Conservation (phyloP, 2,113 vertebrate species). For the Nycticryphes semicollaris region DNA sequence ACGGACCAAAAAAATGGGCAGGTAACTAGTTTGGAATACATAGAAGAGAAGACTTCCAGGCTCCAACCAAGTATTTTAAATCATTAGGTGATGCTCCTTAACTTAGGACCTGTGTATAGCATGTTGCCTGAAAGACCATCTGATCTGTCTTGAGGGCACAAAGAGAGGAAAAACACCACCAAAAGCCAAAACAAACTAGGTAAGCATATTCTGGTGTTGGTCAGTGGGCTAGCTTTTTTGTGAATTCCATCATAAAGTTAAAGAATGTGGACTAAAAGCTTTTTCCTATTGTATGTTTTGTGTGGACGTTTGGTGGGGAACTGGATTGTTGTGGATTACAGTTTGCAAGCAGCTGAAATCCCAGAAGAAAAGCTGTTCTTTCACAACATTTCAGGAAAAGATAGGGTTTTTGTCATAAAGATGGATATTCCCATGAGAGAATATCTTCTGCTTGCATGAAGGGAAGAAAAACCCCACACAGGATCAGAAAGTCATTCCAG, state of each 20-base stretch:
- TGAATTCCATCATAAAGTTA: background rate
- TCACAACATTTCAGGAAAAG: background rate
- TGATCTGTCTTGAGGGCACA: background rate
- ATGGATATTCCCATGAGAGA: background rate
- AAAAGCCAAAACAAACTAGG: background rate
- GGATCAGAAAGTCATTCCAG: background rate
- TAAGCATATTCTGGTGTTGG: background rate
- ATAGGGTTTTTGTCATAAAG: conserved; percentile 14
- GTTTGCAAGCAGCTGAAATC: background rate
- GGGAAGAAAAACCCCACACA: background rate
- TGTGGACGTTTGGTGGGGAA: background rate
- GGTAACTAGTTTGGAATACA: fast-evolving
- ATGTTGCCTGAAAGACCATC: background rate
- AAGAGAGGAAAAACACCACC: background rate
- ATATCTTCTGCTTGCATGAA: background rate
- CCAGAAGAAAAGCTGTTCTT: background rate
- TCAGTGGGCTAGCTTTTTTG: background rate
- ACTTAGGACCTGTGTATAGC: background rate
- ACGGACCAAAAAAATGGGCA: background rate
- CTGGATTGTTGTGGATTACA: background rate
- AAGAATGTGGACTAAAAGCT: background rate
- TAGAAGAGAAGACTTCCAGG: background rate
- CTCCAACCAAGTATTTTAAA: background rate
- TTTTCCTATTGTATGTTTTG: background rate
- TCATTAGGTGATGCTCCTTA: background rate